A percentile compares a stretch with the other conserved stretches of the same genome.
phyloP scores from a whole-genome alignment of 1,140 invertebrate genomes.

The Pseudomyrmex flavicornis region DNA sequence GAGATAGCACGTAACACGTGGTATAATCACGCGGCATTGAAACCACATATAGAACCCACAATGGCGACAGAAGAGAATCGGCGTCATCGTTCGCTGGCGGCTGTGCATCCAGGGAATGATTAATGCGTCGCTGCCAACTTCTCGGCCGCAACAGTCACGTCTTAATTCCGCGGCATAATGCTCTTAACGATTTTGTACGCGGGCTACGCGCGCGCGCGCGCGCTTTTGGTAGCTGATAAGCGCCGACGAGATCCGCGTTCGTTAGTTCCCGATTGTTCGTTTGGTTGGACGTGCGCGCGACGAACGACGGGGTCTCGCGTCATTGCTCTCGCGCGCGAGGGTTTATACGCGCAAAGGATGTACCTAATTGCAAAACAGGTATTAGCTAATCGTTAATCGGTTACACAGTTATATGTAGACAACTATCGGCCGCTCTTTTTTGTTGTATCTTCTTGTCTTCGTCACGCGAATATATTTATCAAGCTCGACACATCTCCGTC shows the following conservation, averaged over 20 bases:
- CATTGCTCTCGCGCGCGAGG: neutral
- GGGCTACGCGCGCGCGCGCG: conserved; percentile 23
- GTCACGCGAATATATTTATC: too few relatives aligned
- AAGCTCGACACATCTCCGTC: too few relatives aligned
- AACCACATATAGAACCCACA: conserved; percentile 40
- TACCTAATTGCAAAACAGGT: conserved; percentile 7
- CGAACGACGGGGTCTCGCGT: neutral
- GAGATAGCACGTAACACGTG: conserved; percentile 35
- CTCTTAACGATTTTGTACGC: conserved; percentile 70
- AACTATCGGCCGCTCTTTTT: too few relatives aligned
- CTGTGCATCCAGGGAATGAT: conserved; percentile 61
- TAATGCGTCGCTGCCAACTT: conserved; percentile 59
- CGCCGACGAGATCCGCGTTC: conserved; percentile 54
- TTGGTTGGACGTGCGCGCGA: conserved; percentile 36
- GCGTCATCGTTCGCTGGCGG: conserved; percentile 59
- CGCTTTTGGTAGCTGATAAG: conserved; percentile 58
- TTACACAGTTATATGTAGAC: neutral
- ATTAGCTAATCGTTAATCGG: conserved; percentile 42
- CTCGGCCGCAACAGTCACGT: conserved; percentile 66
- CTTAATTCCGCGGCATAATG: conserved; percentile 74
- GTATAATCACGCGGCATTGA: conserved; percentile 64
- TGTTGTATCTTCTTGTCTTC: too few relatives aligned
- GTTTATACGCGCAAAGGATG: too few relatives aligned
- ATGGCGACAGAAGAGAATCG: conserved; percentile 59
- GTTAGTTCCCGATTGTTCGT: conserved; percentile 60